Base-by-base conservation (phyloP, 2,113 vertebrate species). In the Thymallus thymallus region DNA sequence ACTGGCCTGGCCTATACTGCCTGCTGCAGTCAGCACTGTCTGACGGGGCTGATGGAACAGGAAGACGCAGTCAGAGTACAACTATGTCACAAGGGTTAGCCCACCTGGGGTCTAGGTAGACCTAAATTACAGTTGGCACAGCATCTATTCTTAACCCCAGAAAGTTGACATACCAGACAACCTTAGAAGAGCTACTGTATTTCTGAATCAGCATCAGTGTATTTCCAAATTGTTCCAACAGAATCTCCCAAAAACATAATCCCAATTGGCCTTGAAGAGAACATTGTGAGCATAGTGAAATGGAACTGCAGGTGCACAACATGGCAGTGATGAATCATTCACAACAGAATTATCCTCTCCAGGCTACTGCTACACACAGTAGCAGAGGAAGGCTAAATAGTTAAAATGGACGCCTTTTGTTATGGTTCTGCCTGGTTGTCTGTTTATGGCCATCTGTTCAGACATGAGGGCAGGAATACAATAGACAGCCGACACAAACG, bases 1-100 rank as follows among this genome's bases (percentile, higher is more conserved):
- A 0, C 98, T 99, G 79, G 98, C 98, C 87, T 99, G 98, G 3
- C 98, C 98, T 41, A 99, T 98, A 86, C 96, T 99, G 69, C 98
- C 98, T 45, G 98, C 98, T 64, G 98, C 97, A 0, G 96, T 99
- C 91, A 99, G 78, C 78, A 99, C 97, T 0, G 97, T 99, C 92
- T 99, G 98, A 66, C 97, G 95, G 74, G 97, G 96, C 98, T 99
- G 51, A 0, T 71, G 0, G 41, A 55, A 75, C 70, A 74, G 29
- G 35, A 41, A 41, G 48, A 7, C 48, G n/a, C n/a, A n/a, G n/a
- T n/a, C n/a, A 51, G 1, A 51, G 48, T 16, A 78, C 69, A 73
- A n/a, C 68, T 61, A 74, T 24, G 32, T 71, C n/a, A 76, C 30
- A 69, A 18, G 5, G 12, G 48, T 51, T 51, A 51, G 14, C 13